These are phyloP conservation scores for Onthophagus sagittarius DNA, from an alignment of 2,888 invertebrate species.

Conservation along the genomic window DNA sequence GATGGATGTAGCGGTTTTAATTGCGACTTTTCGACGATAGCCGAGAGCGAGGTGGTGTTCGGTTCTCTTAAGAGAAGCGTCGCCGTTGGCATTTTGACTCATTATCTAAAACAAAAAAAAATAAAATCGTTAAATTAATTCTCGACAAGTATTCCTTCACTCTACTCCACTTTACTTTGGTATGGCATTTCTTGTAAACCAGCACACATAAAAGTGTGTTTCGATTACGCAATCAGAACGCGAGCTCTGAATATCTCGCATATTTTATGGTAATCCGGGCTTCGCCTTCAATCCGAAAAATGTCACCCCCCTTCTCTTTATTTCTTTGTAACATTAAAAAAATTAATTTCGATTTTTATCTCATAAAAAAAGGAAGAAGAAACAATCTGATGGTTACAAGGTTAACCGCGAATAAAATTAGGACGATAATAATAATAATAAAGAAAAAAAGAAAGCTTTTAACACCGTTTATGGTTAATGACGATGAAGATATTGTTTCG, in stretches of 20 bases:
- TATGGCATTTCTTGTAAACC: not conserved
- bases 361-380: too few species aligned
- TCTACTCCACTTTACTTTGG: too few species aligned
- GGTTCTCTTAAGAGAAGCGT: constrained; percentile 43
- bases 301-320: too few species aligned
- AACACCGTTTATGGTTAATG: too few species aligned
- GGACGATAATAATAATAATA: too few species aligned
- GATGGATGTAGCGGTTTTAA: constrained; percentile 35
- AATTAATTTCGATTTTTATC: too few species aligned
- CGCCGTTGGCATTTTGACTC: constrained; percentile 42
- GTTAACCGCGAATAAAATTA: too few species aligned
- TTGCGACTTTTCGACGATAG: constrained; percentile 44
- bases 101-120: constrained; percentile 44
- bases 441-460: too few species aligned
- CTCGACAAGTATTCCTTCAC: not conserved
- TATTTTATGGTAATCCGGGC: not conserved
- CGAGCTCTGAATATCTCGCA: not conserved
- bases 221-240: not conserved
- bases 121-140: not conserved
- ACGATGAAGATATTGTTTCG: too few species aligned
- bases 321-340: too few species aligned
- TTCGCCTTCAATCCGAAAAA: too few species aligned
- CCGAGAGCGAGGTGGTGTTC: constrained; percentile 38
- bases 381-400: too few species aligned
- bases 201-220: not conserved